Conservation (phyloP, 2,888 invertebrate genomes). For the Hydroisotoma schaefferi region DNA sequence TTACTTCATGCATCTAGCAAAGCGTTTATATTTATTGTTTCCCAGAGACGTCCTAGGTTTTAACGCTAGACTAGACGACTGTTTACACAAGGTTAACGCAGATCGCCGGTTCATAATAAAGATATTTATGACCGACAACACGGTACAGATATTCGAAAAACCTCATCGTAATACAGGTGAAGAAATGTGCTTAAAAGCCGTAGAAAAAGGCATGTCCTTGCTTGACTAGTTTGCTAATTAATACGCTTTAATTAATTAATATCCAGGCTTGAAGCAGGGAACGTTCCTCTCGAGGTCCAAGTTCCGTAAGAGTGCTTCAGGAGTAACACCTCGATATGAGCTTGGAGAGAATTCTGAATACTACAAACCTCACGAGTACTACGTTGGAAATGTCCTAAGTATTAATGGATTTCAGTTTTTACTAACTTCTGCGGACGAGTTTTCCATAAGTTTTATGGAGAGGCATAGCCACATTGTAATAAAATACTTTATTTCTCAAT, state of each 20-base stretch:
- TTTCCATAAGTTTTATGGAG: conserved; percentile 83
- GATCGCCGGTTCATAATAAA: conserved; percentile 72
- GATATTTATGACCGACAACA: conserved; percentile 76
- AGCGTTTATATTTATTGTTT: not conserved
- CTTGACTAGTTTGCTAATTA: not conserved
- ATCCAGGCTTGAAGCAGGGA: conserved; percentile 52
- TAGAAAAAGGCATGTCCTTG: not conserved
- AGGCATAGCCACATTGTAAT: not conserved
- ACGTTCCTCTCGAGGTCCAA: conserved; percentile 57
- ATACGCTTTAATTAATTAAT: not conserved
- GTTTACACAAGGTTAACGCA: conserved; percentile 50
- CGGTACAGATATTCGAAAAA: conserved; percentile 75
- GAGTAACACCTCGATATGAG: conserved; percentile 57
- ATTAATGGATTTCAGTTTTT: conserved; percentile 75
- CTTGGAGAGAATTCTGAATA: conserved; percentile 66
- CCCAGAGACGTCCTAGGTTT: conserved; percentile 21
- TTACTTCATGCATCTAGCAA: not conserved
- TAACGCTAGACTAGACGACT: conserved; percentile 13
- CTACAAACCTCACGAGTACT: conserved; percentile 76
- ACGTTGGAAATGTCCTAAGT: conserved; percentile 73
- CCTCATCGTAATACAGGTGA: conserved; percentile 66
- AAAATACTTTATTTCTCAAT: not conserved
- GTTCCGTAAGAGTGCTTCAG: conserved; percentile 67
- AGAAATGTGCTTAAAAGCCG: not conserved
- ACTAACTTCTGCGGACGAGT: conserved; percentile 76